Percentiles rank a stretch among this genome's conserved stretches.
phyloP scores from a whole-genome alignment of 2,888 invertebrate genomes.

The Cheilosia soror region DNA sequence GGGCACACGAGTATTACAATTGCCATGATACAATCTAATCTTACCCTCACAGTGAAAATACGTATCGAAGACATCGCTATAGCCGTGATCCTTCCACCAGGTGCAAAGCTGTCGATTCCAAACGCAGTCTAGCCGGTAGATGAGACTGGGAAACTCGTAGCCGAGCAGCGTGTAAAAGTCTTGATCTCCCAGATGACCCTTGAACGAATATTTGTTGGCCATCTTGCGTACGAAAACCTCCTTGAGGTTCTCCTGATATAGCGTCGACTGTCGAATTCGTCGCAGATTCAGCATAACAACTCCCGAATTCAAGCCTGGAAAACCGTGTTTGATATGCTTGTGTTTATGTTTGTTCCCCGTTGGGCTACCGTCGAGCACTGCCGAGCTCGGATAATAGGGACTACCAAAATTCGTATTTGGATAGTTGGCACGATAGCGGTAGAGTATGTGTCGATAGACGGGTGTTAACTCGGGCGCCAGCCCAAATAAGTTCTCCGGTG shows the following conservation, averaged over 20 bases:
- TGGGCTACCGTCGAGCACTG: constrained; percentile 56
- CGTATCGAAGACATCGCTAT: constrained; percentile 88
- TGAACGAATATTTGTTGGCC: constrained; percentile 87
- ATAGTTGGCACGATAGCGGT: constrained; percentile 87
- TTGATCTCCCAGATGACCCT: constrained; percentile 92
- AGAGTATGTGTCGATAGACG: constrained; percentile 90
- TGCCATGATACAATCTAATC: constrained; percentile 89
- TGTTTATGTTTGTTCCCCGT: constrained; percentile 76
- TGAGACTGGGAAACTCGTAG: constrained; percentile 88
- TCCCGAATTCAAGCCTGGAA: constrained; percentile 93
- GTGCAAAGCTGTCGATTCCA: constrained; percentile 93
- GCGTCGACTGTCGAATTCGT: constrained; percentile 86
- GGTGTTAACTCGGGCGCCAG: constrained; percentile 90
- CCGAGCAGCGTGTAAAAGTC: constrained; percentile 91
- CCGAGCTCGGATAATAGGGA: constrained; percentile 80
- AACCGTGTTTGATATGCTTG: constrained; percentile 84
- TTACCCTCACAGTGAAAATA: constrained; percentile 89
- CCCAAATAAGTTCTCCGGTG: constrained; percentile 87
- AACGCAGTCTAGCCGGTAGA: constrained; percentile 89
- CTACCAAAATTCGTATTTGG: constrained; percentile 87
- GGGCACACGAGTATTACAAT: constrained; percentile 90
- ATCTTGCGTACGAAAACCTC: constrained; percentile 85
- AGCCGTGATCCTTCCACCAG: constrained; percentile 92
- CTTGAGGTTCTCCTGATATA: constrained; percentile 86
- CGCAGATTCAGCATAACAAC: constrained; percentile 89